These are phyloP conservation scores for Dendronephthya gigantea DNA, from an alignment of 64 coral and sea anemone genomes.

Conservation along the genomic window DNA sequence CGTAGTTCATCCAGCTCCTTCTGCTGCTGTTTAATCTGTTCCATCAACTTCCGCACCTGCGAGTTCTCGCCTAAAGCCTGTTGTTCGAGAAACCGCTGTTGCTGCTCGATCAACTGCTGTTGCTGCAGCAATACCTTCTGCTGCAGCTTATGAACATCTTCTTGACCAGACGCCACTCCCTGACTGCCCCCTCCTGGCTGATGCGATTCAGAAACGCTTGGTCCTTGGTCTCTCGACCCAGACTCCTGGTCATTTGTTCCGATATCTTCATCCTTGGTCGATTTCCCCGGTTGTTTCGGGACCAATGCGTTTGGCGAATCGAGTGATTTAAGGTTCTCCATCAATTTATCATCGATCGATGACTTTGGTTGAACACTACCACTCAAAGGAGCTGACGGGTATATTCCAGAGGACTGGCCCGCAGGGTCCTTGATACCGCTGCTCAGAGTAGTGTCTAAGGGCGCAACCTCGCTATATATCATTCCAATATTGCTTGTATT, in stretches of 20 bases:
- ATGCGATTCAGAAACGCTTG: background rate
- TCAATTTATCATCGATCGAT: background rate
- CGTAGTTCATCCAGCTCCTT: background rate
- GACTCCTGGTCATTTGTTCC: background rate
- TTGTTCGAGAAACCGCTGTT: background rate
- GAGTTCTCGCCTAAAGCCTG: background rate
- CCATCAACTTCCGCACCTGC: background rate
- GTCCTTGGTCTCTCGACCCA: background rate
- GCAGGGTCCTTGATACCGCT: background rate
- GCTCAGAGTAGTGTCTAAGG: background rate
- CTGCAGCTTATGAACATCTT: background rate
- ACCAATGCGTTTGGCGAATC: background rate
- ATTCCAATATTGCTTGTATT: background rate
- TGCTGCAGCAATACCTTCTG: background rate
- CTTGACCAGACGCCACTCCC: background rate
- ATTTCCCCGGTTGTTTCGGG: background rate
- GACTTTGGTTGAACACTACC: background rate
- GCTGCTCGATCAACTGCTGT: constrained; percentile 5
- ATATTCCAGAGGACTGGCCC: background rate
- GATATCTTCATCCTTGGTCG: background rate
- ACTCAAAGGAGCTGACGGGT: background rate
- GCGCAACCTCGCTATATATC: background rate
- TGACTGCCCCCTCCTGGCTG: background rate
- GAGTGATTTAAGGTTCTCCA: background rate
- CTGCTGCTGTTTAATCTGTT: background rate